phyloP scores from a whole-genome alignment of 2,888 invertebrate genomes.

The Neoascia interrupta region DNA sequence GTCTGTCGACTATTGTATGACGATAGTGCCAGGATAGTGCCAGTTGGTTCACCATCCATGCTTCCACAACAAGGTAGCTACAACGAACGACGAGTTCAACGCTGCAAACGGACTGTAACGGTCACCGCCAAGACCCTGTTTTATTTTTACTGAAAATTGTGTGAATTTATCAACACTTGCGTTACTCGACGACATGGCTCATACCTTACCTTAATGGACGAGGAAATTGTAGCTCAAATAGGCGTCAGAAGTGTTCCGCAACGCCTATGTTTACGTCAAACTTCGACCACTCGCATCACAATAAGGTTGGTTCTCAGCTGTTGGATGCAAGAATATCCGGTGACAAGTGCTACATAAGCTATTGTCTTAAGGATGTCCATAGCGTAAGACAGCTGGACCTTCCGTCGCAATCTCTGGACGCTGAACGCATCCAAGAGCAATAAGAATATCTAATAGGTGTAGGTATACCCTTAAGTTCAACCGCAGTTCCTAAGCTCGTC shows the following conservation, averaged over 20 bases:
- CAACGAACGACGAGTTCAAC: too few species aligned
- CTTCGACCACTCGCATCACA: neutral
- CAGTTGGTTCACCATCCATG: slow-evolving; percentile 18
- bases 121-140: neutral
- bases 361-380: too few species aligned
- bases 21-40: too few species aligned
- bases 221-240: slow-evolving; percentile 18
- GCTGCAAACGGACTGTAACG: neutral
- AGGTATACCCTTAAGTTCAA: slow-evolving; percentile 28
- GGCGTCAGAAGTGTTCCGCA: neutral
- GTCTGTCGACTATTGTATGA: slow-evolving; percentile 20
- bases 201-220: slow-evolving; percentile 51
- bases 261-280: neutral
- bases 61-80: too few species aligned
- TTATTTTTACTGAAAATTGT: slow-evolving; percentile 24
- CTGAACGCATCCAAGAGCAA: neutral
- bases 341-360: too few species aligned
- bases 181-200: slow-evolving; percentile 61
- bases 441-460: slow-evolving; percentile 19
- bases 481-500: slow-evolving; percentile 41
- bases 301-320: neutral
- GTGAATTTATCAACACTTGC: slow-evolving; percentile 43
- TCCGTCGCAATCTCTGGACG: neutral
- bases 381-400: neutral
- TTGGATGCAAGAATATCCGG: neutral